Percentiles rank a stretch among this genome's conserved stretches.
Evolutionary conservation across 2,113 vertebrate genomes (phyloP).

Genomic region (Tyto alba): DNA sequence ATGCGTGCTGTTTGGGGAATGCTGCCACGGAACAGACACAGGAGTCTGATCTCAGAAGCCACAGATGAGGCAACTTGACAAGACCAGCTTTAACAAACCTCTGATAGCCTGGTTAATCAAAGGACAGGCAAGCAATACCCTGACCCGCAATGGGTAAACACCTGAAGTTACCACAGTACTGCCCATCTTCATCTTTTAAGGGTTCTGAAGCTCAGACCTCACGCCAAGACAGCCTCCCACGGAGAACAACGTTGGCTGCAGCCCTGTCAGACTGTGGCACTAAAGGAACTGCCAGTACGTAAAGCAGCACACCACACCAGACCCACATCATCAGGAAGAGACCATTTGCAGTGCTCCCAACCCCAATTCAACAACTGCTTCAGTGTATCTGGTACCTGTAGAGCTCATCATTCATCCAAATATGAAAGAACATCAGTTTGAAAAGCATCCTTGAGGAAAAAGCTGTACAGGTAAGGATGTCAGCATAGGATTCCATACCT

Average conservation of each 20-base stretch:
- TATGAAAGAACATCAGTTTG: not conserved
- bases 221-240: not conserved
- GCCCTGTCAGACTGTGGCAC: fast-evolving
- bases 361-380: not conserved
- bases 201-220: not conserved
- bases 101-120: fast-evolving
- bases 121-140: not conserved
- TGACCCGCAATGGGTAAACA: fast-evolving
- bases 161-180: not conserved
- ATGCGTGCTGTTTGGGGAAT: fast-evolving
- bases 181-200: fast-evolving
- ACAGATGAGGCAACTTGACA: not conserved
- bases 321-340: fast-evolving
- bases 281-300: not conserved
- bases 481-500: fast-evolving
- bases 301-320: not conserved
- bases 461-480: not conserved
- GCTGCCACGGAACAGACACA: fast-evolving
- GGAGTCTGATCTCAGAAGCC: fast-evolving
- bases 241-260: fast-evolving
- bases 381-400: fast-evolving
- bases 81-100: not conserved
- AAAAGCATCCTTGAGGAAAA: not conserved
- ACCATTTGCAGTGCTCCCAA: not conserved
- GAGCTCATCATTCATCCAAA: not conserved